Base-by-base conservation (phyloP, 2,888 invertebrate genomes). In the Agrenia bidenticulata region DNA sequence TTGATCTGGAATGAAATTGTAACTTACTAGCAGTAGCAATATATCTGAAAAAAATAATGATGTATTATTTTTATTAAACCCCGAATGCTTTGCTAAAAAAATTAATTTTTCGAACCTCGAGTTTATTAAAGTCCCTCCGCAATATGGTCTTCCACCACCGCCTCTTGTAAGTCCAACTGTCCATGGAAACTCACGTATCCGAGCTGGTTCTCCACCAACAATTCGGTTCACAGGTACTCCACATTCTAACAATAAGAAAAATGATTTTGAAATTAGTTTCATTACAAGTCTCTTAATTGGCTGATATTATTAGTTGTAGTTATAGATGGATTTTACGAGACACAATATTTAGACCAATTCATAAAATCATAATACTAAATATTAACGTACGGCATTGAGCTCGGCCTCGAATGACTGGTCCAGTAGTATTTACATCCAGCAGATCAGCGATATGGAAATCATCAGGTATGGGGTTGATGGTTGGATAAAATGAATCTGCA, bases 111-210 rank as follows among this genome's bases (percentile, higher is more conserved):
- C n/a, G n/a, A n/a, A n/a, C 39, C 63, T 51, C n/a, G 63, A 63
- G 39, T 74, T 72, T 19, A 74, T 72, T 2, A 74, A 58, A 13
- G 67, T 67, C 21, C 72, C 69, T 21, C 71, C 68, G 19, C 72
- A 72, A 37, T 67, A 72, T 19, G 69, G 67, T 21, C 69, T 37
- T 24, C 72, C 72, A 17, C 60, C 54, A n/a, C n/a, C 4, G 15
- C 72, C 72, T 24, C 72, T 49, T 11, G 71, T 68, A 23, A 73
- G 19, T 17, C 68, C 71, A 9, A 66, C 71, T 1, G 70, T 74
- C 74, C 74, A 74, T 1, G 74, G 74, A 19, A 64, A 70, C 13
- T 70, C 65, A 27, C 55, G 41, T 61, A 73, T 73, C n/a, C 58
- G 60, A 2, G 73, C 73, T 2, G 56, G 39, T 17, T 42, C 49